Conservation (phyloP, 2,113 vertebrate genomes). For the Xerus inauris region DNA sequence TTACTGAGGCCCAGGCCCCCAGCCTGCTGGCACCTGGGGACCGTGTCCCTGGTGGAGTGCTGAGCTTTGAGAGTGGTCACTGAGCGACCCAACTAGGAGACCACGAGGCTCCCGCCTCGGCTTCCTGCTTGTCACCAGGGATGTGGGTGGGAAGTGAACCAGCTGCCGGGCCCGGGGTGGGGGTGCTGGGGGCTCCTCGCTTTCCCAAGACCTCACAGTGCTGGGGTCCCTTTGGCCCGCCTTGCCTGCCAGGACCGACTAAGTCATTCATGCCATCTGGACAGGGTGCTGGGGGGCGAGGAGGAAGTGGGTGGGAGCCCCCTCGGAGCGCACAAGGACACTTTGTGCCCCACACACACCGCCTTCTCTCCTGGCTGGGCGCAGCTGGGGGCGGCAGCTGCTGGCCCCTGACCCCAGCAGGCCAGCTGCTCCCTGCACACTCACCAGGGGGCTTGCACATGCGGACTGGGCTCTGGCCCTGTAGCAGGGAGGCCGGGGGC, state of each 20-base stretch:
- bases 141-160: not conserved
- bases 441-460: slow-evolving; percentile 95
- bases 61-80: rapidly evolving
- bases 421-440: slow-evolving; percentile 72
- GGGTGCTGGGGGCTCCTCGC: too few species aligned
- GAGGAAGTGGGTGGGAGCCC: slow-evolving; percentile 46
- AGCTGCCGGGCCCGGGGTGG: too few species aligned
- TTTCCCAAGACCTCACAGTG: not conserved
- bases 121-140: not conserved
- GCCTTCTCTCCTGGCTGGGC: slow-evolving; percentile 24
- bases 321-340: slow-evolving; percentile 48
- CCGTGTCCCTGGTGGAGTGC: too few species aligned
- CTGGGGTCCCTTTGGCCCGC: slow-evolving; percentile 42
- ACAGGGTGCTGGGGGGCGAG: not conserved
- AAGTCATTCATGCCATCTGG: slow-evolving; percentile 69
- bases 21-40: too few species aligned
- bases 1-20: not conserved
- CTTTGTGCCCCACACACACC: slow-evolving; percentile 69
- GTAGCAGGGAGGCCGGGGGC: slow-evolving; percentile 88
- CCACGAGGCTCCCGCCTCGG: not conserved
- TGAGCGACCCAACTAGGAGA: not conserved
- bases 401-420: rapidly evolving
- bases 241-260: not conserved
- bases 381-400: slow-evolving; percentile 48
- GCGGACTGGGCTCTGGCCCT: slow-evolving; percentile 94